A percentile compares a stretch with the other conserved stretches of the same genome.
These are phyloP conservation scores for Epinotia nisella DNA, from an alignment of 2,888 invertebrate species.

Conservation along the genomic window DNA sequence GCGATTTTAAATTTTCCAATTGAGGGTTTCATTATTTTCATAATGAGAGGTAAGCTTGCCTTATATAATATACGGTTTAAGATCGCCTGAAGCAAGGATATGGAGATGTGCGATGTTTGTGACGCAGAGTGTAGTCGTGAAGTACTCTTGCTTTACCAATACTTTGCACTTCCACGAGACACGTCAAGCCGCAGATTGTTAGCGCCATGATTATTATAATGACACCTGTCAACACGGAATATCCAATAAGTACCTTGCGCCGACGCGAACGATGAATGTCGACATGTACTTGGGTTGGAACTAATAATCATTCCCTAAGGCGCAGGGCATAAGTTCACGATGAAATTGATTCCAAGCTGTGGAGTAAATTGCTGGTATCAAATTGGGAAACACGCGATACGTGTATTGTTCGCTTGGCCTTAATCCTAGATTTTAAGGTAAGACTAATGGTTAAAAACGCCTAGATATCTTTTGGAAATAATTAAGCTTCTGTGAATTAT, in stretches of 20 bases:
- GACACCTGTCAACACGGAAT: constrained; percentile 35
- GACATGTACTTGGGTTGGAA: constrained; percentile 16
- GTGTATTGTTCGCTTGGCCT: constrained; percentile 24
- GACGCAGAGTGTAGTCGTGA: too few species aligned
- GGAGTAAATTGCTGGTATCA: constrained; percentile 35
- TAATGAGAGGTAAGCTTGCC: too few species aligned
- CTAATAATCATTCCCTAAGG: constrained; percentile 30
- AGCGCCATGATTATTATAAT: constrained; percentile 34
- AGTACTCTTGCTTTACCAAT: not conserved
- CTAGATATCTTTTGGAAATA: too few species aligned
- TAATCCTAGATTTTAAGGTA: constrained; percentile 23
- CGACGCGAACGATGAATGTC: constrained; percentile 28
- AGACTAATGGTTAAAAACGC: constrained; percentile 1
- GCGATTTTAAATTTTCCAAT: too few species aligned
- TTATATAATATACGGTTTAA: too few species aligned
- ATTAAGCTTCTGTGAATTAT: too few species aligned
- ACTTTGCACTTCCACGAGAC: constrained; percentile 1
- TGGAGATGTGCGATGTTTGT: too few species aligned
- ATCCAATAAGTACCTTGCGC: constrained; percentile 18
- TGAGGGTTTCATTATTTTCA: too few species aligned
- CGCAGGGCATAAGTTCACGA: constrained; percentile 37
- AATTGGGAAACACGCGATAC: constrained; percentile 33
- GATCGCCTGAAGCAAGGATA: too few species aligned
- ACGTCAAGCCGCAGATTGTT: constrained; percentile 24
- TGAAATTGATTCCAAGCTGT: constrained; percentile 34